Conservation (phyloP, 2,113 vertebrate genomes). For the Noturus placidus region DNA sequence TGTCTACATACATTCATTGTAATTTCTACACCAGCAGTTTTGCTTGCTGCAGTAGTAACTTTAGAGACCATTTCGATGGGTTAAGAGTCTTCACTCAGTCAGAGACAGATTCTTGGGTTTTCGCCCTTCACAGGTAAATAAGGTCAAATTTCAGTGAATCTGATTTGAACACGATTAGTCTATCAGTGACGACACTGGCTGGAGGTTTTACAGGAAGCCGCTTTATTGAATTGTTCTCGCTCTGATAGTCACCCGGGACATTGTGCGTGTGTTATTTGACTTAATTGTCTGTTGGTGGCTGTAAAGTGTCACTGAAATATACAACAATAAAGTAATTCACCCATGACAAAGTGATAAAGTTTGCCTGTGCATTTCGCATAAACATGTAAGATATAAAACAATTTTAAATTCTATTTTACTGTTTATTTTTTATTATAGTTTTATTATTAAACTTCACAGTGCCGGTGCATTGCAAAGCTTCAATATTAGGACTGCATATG, state of each 20-base stretch:
- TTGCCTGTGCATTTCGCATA: slow-evolving; percentile 33
- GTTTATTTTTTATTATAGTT: background rate
- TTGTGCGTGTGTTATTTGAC: slow-evolving; percentile 67
- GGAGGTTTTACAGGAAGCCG: slow-evolving; percentile 65
- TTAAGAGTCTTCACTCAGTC: background rate
- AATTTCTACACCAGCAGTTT: background rate
- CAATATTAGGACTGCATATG: background rate
- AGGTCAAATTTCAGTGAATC: slow-evolving; percentile 60
- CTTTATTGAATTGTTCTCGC: slow-evolving; percentile 67
- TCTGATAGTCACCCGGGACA: slow-evolving; percentile 64
- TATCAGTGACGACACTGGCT: slow-evolving; percentile 49
- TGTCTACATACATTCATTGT: background rate
- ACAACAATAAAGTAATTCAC: slow-evolving; percentile 65
- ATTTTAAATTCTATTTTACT: slow-evolving; percentile 30
- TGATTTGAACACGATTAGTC: slow-evolving; percentile 51
- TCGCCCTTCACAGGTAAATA: slow-evolving; percentile 51
- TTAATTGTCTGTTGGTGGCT: slow-evolving; percentile 69
- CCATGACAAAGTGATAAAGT: slow-evolving; percentile 46
- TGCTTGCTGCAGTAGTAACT: background rate
- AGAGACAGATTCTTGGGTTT: slow-evolving; percentile 1
- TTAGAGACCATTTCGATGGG: background rate
- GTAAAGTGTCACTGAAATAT: slow-evolving; percentile 68
- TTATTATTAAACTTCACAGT: background rate
- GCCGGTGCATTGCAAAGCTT: background rate
- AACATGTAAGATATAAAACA: slow-evolving; percentile 39